These are phyloP conservation scores for Pogonophryne albipinna DNA, from an alignment of 2,797 vertebrate species.

Conservation along the genomic window DNA sequence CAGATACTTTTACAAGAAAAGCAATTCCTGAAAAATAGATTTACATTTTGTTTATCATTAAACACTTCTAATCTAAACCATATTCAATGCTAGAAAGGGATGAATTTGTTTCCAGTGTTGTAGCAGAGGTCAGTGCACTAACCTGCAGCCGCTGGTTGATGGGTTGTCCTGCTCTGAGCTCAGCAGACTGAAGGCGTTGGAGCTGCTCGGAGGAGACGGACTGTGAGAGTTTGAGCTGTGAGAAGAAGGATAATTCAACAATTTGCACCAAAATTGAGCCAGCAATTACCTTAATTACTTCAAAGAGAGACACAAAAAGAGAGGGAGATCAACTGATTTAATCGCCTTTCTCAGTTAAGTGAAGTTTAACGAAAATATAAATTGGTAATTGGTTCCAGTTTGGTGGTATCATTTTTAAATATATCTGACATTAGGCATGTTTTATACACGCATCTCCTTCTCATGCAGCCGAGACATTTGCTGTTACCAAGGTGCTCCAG, in stretches of 20 bases:
- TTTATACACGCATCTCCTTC: no score
- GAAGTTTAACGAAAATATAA: no score
- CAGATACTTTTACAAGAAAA: constrained; percentile 20
- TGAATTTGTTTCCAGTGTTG: not conserved
- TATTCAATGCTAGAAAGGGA: not conserved
- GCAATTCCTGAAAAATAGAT: not conserved
- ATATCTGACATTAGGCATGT: no score
- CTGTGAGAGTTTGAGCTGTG: constrained; percentile 87
- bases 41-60: not conserved
- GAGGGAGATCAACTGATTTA: constrained; percentile 1
- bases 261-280: not conserved
- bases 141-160: constrained; percentile 94
- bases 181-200: constrained; percentile 90
- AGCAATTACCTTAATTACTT: not conserved
- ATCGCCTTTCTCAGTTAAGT: not conserved
- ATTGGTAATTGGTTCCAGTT: no score
- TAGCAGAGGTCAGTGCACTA: constrained; percentile 38
- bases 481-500: no score
- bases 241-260: constrained; percentile 3
- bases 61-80: not conserved
- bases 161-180: constrained; percentile 92
- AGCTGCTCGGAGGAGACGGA: constrained; percentile 85
- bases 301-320: not conserved
- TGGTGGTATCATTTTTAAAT: no score
- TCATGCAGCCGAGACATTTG: no score